phyloP scores from a whole-genome alignment of 2,113 vertebrate genomes.

The Tamias sibiricus region DNA sequence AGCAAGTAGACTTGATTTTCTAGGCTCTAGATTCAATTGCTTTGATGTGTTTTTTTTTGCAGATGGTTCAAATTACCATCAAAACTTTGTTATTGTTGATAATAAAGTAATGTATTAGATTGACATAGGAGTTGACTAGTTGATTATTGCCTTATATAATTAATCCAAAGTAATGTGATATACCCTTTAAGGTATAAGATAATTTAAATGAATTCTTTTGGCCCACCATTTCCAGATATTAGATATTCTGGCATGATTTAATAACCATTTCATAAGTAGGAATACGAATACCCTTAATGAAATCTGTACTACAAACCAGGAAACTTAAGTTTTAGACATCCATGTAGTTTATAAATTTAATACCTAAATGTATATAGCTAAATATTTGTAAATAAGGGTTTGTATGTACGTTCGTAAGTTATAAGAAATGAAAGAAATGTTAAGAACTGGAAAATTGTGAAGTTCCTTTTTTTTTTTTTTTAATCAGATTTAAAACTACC shows the following conservation, averaged over 20 bases:
- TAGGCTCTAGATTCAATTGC: slow-evolving; percentile 63
- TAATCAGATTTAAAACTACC: background rate
- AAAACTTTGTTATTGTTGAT: slow-evolving; percentile 82
- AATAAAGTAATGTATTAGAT: slow-evolving; percentile 79
- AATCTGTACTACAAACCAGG: background rate
- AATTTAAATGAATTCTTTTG: slow-evolving; percentile 71
- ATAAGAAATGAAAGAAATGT: background rate
- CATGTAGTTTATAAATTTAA: slow-evolving; percentile 20
- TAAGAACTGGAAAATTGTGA: background rate
- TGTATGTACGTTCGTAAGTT: background rate
- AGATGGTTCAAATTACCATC: slow-evolving; percentile 85
- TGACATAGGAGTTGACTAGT: slow-evolving; percentile 78
- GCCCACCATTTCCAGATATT: slow-evolving; percentile 49
- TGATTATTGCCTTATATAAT: slow-evolving; percentile 81
- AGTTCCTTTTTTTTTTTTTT: slow-evolving; percentile 11
- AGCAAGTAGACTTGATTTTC: slow-evolving; percentile 51
- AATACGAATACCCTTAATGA: background rate
- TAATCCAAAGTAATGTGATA: slow-evolving; percentile 77
- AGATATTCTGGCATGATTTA: slow-evolving; percentile 43
- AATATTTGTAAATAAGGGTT: slow-evolving; percentile 34
- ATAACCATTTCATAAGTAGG: slow-evolving; percentile 42
- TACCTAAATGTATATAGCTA: background rate
- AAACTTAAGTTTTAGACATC: background rate
- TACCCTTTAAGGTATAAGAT: slow-evolving; percentile 77
- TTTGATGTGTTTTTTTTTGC: slow-evolving; percentile 78